Evolutionary conservation across 1,140 invertebrate species (phyloP), one percentile per base, ranked within the genome.

Genomic region (Acromyrmex charruanus): DNA sequence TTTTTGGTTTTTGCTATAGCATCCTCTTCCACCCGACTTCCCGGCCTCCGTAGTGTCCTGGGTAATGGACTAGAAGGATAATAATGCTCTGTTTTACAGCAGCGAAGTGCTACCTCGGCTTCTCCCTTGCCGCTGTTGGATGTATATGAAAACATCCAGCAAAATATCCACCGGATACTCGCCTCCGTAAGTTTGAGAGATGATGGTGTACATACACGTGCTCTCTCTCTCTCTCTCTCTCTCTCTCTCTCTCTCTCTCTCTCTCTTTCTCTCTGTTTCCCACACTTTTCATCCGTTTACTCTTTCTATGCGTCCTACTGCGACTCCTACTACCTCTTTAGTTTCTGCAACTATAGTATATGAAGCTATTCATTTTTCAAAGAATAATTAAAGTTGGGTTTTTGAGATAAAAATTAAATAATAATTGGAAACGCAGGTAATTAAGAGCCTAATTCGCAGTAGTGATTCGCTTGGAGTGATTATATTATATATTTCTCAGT

Each of bases 41-140:
- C 85, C 90, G 77, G 86, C 91, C 90, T 89, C 87, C 87, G 84
- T 88, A 91, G 90, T 88, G 90, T 90, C 75, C 91, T 88, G 92
- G 92, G 88, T 92, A 93, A 93, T 93, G 92, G 92, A 91, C 88
- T 92, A 92, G 92, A 93, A 93, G 92, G 88, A 93, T 93, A 92
- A 93, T 92, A 92, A 93, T 90, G 92, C 92, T 92, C 88, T 92
- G 92, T 92, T 92, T 92, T 92, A 91, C 91, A 92, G 90, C 87
- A 80, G 63, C 90, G 77, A 86, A 92, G 88, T 87, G 82, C 88
- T 53, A 74, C 69, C 87, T 86, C 79, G 79, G 80, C 87, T 87
- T 85, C 71, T 79, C 69, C 72, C 82, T 25, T 72, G 44, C 65
- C 74, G 71, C 81, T 69, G 65, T 53, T 59, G 86, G 53, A 68